Conservation (phyloP, 1,140 invertebrate genomes). For the Bombus waltoni region DNA sequence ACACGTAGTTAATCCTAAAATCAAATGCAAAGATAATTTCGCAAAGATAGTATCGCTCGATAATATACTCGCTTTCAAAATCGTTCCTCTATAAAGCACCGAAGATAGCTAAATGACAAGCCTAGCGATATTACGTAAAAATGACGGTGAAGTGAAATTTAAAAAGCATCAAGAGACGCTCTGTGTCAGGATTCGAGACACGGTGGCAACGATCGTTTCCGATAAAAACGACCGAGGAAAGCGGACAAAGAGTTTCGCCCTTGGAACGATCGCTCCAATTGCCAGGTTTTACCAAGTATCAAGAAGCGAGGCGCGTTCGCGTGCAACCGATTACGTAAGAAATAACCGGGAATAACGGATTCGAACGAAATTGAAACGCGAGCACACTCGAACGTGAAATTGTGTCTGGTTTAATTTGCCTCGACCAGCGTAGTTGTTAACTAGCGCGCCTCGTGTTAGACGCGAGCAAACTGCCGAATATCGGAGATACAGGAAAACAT, state of each 20-base stretch:
- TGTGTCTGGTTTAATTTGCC: constrained; percentile 35
- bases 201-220: too few species aligned
- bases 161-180: too few species aligned
- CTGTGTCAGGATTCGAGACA: too few species aligned
- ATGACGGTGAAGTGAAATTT: too few species aligned
- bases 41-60: too few species aligned
- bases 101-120: too few species aligned
- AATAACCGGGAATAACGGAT: constrained; percentile 19
- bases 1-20: too few species aligned
- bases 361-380: constrained; percentile 35
- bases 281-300: neutral
- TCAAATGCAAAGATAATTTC: too few species aligned
- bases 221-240: neutral
- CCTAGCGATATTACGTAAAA: too few species aligned
- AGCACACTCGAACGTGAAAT: neutral
- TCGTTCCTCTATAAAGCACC: too few species aligned
- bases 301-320: neutral
- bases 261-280: neutral
- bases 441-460: neutral
- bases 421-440: constrained; percentile 13
- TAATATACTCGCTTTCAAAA: too few species aligned
- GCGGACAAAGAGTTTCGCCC: neutral
- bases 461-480: neutral
- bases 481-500: neutral
- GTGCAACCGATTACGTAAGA: constrained; percentile 24